Evolutionary conservation across 2,888 invertebrate genomes (phyloP).

Genomic region (Oligia latruncula): DNA sequence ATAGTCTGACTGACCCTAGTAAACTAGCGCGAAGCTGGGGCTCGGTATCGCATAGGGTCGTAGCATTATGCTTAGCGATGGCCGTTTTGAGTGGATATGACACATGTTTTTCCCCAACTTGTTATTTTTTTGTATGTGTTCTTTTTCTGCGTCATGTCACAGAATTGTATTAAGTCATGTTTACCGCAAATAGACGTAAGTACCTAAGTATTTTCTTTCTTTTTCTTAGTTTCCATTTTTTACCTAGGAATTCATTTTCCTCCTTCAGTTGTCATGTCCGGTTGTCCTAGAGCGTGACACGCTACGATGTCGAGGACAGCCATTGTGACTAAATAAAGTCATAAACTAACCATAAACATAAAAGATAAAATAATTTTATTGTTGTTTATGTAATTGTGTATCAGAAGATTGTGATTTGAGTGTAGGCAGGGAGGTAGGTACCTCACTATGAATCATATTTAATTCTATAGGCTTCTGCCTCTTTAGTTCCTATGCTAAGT

Average conservation of each 20-base stretch:
- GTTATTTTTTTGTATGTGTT: neutral
- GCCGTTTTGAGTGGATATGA: too few species aligned
- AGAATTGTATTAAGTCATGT: neutral
- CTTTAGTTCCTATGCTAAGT: neutral
- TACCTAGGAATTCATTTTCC: constrained; percentile 22
- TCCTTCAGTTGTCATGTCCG: constrained; percentile 9
- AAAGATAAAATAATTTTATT: constrained; percentile 45
- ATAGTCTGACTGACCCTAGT: too few species aligned
- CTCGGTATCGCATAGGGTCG: too few species aligned
- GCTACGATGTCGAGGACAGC: constrained; percentile 47
- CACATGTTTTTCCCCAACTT: neutral
- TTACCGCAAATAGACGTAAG: neutral
- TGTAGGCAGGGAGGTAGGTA: neutral
- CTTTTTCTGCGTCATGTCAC: neutral
- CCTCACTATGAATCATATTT: neutral
- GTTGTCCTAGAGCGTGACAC: constrained; percentile 8
- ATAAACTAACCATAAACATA: constrained; percentile 52
- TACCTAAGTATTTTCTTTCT: too few species aligned
- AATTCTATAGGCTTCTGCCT: neutral
- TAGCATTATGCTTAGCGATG: too few species aligned
- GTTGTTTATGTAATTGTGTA: constrained; percentile 25
- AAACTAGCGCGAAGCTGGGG: neutral
- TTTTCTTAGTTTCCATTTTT: neutral
- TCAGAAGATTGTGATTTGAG: neutral
- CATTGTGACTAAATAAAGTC: constrained; percentile 38